These are phyloP conservation scores for Melitaea cinxia DNA, from an alignment of 1,140 invertebrate species.

Conservation along the genomic window DNA sequence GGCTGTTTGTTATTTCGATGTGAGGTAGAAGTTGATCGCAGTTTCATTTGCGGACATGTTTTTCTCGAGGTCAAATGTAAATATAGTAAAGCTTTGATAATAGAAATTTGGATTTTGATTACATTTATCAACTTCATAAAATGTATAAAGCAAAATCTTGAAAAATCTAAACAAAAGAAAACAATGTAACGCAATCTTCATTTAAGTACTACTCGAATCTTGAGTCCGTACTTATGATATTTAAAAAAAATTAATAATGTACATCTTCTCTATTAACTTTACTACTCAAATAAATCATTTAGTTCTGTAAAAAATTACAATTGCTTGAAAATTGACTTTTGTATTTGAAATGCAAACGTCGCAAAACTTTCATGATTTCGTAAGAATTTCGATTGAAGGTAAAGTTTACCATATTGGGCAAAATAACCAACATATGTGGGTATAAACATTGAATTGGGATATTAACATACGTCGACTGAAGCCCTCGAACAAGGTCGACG, in stretches of 20 bases:
- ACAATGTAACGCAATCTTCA: no score
- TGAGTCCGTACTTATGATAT: no score
- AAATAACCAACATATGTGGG: slow-evolving; percentile 41
- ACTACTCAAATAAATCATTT: no score
- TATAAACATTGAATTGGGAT: slow-evolving; percentile 43
- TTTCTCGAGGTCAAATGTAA: slow-evolving; percentile 2
- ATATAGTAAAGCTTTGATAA: background rate
- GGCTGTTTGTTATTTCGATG: background rate
- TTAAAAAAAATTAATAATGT: no score
- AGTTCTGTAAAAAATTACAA: no score
- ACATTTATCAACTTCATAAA: no score
- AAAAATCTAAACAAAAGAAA: no score
- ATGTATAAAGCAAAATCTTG: no score
- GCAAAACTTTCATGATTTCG: slow-evolving; percentile 6
- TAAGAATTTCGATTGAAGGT: background rate
- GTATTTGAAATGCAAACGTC: background rate
- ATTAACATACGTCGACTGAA: slow-evolving; percentile 46
- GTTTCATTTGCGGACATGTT: slow-evolving; percentile 27
- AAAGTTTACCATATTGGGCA: slow-evolving; percentile 20
- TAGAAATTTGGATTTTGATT: no score
- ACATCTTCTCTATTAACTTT: no score
- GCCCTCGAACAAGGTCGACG: slow-evolving; percentile 65
- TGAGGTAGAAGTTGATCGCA: slow-evolving; percentile 18
- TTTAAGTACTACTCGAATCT: no score
- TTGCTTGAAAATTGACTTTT: background rate